Base-by-base conservation (phyloP, 92 coral and sea anemone genomes). In the Paramuricea clavata region DNA sequence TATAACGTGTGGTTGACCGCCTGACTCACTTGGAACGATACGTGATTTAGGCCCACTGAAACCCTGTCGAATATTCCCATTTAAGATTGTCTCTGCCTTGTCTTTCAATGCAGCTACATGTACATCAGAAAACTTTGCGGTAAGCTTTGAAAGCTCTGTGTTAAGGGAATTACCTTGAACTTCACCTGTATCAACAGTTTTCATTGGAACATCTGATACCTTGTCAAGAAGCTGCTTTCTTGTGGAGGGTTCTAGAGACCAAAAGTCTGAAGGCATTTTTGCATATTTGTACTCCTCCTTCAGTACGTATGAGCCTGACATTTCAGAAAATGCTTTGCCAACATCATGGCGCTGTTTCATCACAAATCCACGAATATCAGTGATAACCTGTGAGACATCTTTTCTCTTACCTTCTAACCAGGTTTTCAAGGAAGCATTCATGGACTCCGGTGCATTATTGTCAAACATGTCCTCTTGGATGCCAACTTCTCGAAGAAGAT, bases 271-370 rank as follows among this genome's bases (percentile, higher is more conserved):
- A 3, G 90, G 77, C 70, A 87, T n/a, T 43, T 54, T 81, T 39
- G 74, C 81, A 82, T 70, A 64, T 36, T 71, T 22, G 67, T 87
- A 72, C 50, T 52, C 76, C 25, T 68, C 81, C 41, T 87, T 87
- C 26, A 87, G 62, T 22, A 30, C 81, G 60, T 87, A 81, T 36
- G 91, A 87, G 16, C 91, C 87, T 17, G 91, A 82, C 87, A 82
- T 87, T 81, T 64, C 87, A 32, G 91, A 64, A 73, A 88, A 88
- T 12, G 91, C 87, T 82, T 88, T 82, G 34, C 76, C 49, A 50
- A 88, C 30, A 71, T 88, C 91, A 61, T 88, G 91, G 16, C 44
- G 91, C 76, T 88, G 91, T 60, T 88, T 88, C 41, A 25, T 35
- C 10, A 88, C 49, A 65, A 88, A 88, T 9, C 73, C 88, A 2